Evolutionary conservation across 2,888 invertebrate genomes (phyloP).

Genomic region (Herminia tarsipennalis): DNA sequence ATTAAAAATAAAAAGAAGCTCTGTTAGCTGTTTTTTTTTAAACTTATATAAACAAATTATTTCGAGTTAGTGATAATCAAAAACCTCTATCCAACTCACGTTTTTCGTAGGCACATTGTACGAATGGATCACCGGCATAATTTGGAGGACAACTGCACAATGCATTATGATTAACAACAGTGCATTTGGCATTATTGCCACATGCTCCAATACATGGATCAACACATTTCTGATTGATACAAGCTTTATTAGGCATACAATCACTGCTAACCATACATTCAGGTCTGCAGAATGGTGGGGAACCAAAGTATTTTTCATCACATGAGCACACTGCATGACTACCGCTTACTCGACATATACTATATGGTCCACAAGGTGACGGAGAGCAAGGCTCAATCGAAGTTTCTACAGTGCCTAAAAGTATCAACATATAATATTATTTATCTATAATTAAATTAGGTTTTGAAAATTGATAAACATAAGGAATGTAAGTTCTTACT

Average conservation of each 20-base stretch:
- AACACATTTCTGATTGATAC: constrained; percentile 91
- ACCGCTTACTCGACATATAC: constrained; percentile 90
- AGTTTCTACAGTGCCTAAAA: constrained; percentile 70
- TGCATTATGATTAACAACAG: constrained; percentile 94
- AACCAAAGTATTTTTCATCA: constrained; percentile 90
- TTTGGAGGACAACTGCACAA: constrained; percentile 92
- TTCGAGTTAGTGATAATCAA: not conserved
- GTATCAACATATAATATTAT: too few species aligned
- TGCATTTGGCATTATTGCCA: constrained; percentile 92
- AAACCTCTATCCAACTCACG: constrained; percentile 80
- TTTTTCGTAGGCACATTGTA: constrained; percentile 88
- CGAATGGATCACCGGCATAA: constrained; percentile 93
- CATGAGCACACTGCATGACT: constrained; percentile 93
- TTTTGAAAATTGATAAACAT: too few species aligned
- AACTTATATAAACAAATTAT: not conserved
- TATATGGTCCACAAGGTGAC: constrained; percentile 92
- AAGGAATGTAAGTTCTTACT: constrained; percentile 52
- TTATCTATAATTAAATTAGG: too few species aligned
- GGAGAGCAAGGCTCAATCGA: constrained; percentile 85
- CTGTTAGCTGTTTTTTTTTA: not conserved
- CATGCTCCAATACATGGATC: constrained; percentile 95
- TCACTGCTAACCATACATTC: constrained; percentile 94
- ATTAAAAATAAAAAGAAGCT: not conserved
- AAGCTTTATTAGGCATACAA: constrained; percentile 92
- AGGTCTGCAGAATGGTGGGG: constrained; percentile 91